Percentiles rank a stretch among this genome's conserved stretches.
These are phyloP conservation scores for Choreutis nemorana DNA, from an alignment of 2,888 invertebrate genomes.

Conservation along the genomic window DNA sequence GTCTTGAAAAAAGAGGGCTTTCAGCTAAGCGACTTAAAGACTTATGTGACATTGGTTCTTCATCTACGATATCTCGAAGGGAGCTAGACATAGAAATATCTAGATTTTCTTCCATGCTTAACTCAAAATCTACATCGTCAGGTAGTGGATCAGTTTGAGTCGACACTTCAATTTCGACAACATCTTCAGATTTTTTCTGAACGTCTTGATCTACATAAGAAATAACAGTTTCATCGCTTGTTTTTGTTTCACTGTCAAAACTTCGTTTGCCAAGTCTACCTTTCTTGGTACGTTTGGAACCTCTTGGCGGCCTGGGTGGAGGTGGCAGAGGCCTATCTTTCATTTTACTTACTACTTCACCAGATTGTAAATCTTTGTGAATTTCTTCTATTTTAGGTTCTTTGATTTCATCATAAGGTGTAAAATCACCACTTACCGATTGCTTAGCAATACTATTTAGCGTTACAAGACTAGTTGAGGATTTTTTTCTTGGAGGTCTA, in stretches of 20 bases:
- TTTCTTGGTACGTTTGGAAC: slow-evolving; percentile 50
- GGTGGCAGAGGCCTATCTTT: slow-evolving; percentile 86
- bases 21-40: slow-evolving; percentile 59
- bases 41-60: slow-evolving; percentile 59
- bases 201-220: slow-evolving; percentile 18
- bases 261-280: too few relatives aligned
- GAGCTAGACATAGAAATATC: slow-evolving; percentile 57
- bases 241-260: slow-evolving; percentile 24
- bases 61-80: slow-evolving; percentile 51
- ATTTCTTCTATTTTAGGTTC: slow-evolving; percentile 65
- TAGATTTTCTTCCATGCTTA: slow-evolving; percentile 54
- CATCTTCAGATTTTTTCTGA: slow-evolving; percentile 25
- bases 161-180: slow-evolving; percentile 76
- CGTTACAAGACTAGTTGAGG: slow-evolving; percentile 61
- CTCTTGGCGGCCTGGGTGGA: slow-evolving; percentile 84
- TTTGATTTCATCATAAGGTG: slow-evolving; percentile 70
- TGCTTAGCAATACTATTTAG: slow-evolving; percentile 58
- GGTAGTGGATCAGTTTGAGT: slow-evolving; percentile 88
- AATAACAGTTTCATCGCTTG: slow-evolving; percentile 12
- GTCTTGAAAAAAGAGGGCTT: slow-evolving; percentile 47
- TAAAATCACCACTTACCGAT: slow-evolving; percentile 46
- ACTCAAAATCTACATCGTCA: slow-evolving; percentile 76
- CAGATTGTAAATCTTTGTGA: slow-evolving; percentile 74
- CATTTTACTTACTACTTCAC: slow-evolving; percentile 82
- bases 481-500: slow-evolving; percentile 69